Evolutionary conservation across 2,888 invertebrate genomes (phyloP).

Genomic region (Scaptomyza polygonia): DNA sequence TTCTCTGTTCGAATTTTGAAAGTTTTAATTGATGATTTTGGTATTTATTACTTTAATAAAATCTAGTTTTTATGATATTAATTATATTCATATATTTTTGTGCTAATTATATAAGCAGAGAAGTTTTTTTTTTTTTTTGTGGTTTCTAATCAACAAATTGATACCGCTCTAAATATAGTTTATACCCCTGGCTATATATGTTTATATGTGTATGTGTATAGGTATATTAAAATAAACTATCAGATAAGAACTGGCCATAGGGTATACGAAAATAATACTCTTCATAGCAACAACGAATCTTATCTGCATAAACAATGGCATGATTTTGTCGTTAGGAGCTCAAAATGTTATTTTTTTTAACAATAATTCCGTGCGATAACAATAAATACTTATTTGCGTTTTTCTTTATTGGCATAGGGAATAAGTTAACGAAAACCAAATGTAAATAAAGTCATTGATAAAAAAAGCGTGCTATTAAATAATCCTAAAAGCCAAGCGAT

Average conservation of each 20-base stretch:
- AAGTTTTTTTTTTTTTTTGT: neutral
- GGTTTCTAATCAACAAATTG: neutral
- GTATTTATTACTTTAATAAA: no score
- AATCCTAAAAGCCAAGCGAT: neutral
- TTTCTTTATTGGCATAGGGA: conserved; percentile 17
- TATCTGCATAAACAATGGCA: conserved; percentile 22
- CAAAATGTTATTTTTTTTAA: conserved; percentile 14
- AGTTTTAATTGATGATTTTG: neutral
- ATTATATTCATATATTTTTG: no score
- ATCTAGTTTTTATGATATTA: no score
- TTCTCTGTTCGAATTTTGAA: no score
- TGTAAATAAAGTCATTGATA: conserved; percentile 19
- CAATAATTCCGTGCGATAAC: conserved; percentile 15
- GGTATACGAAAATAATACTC: conserved; percentile 15
- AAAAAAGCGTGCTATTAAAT: conserved; percentile 14
- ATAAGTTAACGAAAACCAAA: conserved; percentile 4
- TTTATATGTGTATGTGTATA: neutral
- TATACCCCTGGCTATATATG: neutral
- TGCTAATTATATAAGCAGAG: neutral
- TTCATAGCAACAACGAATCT: conserved; percentile 15
- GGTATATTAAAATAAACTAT: conserved; percentile 2
- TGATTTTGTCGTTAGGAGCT: conserved; percentile 7
- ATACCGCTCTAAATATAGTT: neutral
- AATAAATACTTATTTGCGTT: conserved; percentile 18
- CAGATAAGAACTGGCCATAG: conserved; percentile 18